A percentile compares a stretch with the other conserved stretches of the same genome.
These are phyloP conservation scores for Tribolium freemani DNA, from an alignment of 2,888 invertebrate genomes.

Conservation along the genomic window DNA sequence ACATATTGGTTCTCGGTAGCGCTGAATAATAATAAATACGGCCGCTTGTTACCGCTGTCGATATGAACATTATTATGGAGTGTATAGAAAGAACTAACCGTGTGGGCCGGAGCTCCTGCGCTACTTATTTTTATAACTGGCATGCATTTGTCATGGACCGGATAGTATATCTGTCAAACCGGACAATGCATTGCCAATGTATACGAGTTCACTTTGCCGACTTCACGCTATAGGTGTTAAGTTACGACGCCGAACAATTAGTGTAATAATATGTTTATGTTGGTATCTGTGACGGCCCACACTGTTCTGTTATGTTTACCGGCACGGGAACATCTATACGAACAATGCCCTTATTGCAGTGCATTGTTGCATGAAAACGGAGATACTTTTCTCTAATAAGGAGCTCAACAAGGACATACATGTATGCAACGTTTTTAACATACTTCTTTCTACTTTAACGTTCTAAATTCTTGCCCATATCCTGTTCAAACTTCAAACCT, in stretches of 20 bases:
- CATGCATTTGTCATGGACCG: constrained; percentile 63
- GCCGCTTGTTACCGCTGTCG: constrained; percentile 58
- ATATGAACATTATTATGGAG: constrained; percentile 60
- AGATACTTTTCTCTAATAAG: background rate
- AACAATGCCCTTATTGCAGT: constrained; percentile 32
- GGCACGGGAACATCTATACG: constrained; percentile 44
- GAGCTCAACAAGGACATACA: background rate
- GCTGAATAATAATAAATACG: constrained; percentile 59
- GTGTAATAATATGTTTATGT: constrained; percentile 64
- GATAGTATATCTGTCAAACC: constrained; percentile 64
- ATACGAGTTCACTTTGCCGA: constrained; percentile 59
- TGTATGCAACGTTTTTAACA: background rate
- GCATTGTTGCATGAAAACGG: constrained; percentile 5
- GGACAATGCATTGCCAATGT: constrained; percentile 61
- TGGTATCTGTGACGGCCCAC: constrained; percentile 55
- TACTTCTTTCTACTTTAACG: background rate
- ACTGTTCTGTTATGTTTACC: constrained; percentile 48
- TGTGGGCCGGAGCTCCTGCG: constrained; percentile 62
- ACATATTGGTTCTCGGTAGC: constrained; percentile 62
- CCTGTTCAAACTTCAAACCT: too few relatives aligned
- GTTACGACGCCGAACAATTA: constrained; percentile 65
- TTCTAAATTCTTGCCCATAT: too few relatives aligned
- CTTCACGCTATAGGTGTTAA: constrained; percentile 65
- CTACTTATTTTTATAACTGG: constrained; percentile 60
- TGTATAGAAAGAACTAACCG: constrained; percentile 49